Base-by-base conservation (phyloP, 2,888 invertebrate genomes). In the Drosophila subquinaria region DNA sequence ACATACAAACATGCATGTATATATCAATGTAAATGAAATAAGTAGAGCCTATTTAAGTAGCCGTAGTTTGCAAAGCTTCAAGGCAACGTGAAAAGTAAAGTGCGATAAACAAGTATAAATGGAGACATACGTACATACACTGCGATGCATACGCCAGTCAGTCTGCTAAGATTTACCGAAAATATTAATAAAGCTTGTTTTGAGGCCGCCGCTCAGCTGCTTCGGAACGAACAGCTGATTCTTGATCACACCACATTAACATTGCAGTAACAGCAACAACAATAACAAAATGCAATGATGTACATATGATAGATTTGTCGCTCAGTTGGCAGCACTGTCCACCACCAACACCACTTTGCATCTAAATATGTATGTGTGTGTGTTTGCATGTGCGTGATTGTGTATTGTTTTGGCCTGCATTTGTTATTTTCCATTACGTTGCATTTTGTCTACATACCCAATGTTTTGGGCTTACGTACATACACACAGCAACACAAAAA, bases 401-500 rank as follows among this genome's bases (percentile, higher is more conserved):
- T 76, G 81, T 59, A 81, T 78, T 68, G 70, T 77, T 79, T 77
- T 74, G 78, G 78, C 63, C 64, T 81, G 74, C 81, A 74, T 56
- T 81, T 78, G 79, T 60, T 81, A 69, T 80, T 77, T 81, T 78
- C 81, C 81, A 78, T 81, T 81, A 69, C 79, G 70, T 72, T 80
- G 66, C 74, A 65, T 69, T 74, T 70, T 57, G 64, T 57, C 17
- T 70, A 69, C 57, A 56, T 64, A 73, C 73, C 45, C 47, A 59
- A 60, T 76, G 55, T 60, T 74, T 76, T 73, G 43, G 65, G 51
- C 36, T 63, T 27, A 11, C 15, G 11, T 33, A 36, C 36, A 36
- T 36, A 13, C 36, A 13, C n/a, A 4, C 36, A 36, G 10, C 23
- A 52, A 47, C 48, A 38, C 30, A 27, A 47, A 61, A 35, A 48